phyloP scores from a whole-genome alignment of 1,140 invertebrate species.

The Scaptomyza pallida region DNA sequence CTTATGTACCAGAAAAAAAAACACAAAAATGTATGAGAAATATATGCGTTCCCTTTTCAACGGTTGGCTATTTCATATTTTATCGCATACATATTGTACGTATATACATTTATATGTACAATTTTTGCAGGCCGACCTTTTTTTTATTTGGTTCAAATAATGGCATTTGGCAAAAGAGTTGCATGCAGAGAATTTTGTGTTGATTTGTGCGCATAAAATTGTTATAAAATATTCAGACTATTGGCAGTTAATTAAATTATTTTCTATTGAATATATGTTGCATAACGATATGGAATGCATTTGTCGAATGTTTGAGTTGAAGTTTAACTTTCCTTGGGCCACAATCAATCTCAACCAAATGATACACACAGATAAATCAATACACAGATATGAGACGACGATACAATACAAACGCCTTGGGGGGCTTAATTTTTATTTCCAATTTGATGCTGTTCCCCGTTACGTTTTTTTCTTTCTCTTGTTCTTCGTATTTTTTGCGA shows the following conservation, averaged over 20 bases:
- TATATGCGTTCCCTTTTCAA: conserved; percentile 62
- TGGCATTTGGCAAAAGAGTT: conserved; percentile 38
- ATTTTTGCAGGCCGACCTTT: conserved; percentile 24
- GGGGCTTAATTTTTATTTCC: conserved; percentile 57
- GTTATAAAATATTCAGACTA: conserved; percentile 29
- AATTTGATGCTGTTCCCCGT: conserved; percentile 40
- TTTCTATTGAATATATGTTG: conserved; percentile 21
- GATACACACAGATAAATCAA: conserved; percentile 31
- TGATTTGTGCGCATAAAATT: conserved; percentile 41
- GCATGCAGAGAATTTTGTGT: conserved; percentile 24
- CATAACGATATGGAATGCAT: conserved; percentile 17
- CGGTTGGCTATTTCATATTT: conserved; percentile 71
- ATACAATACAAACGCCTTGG: conserved; percentile 54
- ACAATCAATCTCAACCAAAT: conserved; percentile 19
- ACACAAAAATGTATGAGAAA: too few relatives aligned
- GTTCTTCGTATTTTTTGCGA: conserved; percentile 42
- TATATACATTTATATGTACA: not conserved
- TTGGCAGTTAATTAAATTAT: conserved; percentile 41
- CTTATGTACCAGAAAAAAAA: conserved; percentile 46
- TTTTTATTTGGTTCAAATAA: conserved; percentile 2
- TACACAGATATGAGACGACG: conserved; percentile 21
- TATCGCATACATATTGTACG: conserved; percentile 23
- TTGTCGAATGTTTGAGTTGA: not conserved
- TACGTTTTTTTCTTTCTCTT: conserved; percentile 14
- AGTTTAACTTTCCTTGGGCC: conserved; percentile 7